Evolutionary conservation across 2,113 vertebrate genomes (phyloP).

Genomic region (Callopanchax toddi): DNA sequence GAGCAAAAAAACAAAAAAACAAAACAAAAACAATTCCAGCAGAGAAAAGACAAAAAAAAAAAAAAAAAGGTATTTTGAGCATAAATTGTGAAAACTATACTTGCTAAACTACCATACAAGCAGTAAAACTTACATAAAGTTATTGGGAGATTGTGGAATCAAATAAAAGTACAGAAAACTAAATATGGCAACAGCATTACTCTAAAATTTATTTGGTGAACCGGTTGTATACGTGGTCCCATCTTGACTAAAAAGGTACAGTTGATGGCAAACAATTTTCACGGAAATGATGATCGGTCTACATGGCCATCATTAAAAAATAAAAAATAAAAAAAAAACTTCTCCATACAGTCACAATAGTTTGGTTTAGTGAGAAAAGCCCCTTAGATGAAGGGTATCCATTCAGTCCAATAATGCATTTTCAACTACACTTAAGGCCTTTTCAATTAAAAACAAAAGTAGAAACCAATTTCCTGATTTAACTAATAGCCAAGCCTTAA

Average conservation of each 20-base stretch:
- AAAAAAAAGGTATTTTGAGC: no score
- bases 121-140: not conserved
- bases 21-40: no score
- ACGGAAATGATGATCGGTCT: slow-evolving; percentile 4
- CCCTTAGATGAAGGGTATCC: slow-evolving; percentile 32
- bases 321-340: slow-evolving; percentile 60
- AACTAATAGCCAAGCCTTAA: slow-evolving; percentile 60
- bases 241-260: slow-evolving; percentile 51
- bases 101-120: not conserved
- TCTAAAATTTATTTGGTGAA: slow-evolving; percentile 61
- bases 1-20: not conserved
- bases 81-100: not conserved
- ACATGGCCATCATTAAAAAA: slow-evolving; percentile 4
- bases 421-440: slow-evolving; percentile 55
- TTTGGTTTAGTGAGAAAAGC: slow-evolving; percentile 56
- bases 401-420: slow-evolving; percentile 43
- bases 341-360: slow-evolving; percentile 69
- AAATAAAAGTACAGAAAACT: slow-evolving; percentile 35
- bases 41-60: no score
- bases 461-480: slow-evolving; percentile 66
- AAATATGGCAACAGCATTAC: slow-evolving; percentile 41
- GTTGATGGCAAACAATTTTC: slow-evolving; percentile 40
- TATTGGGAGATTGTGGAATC: slow-evolving; percentile 14
- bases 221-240: slow-evolving; percentile 46
- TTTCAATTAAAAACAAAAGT: slow-evolving; percentile 30